Percentiles rank a stretch among this genome's conserved stretches.
These are phyloP conservation scores for Gallinago solitaria DNA, from an alignment of 2,797 vertebrate species.

Conservation along the genomic window DNA sequence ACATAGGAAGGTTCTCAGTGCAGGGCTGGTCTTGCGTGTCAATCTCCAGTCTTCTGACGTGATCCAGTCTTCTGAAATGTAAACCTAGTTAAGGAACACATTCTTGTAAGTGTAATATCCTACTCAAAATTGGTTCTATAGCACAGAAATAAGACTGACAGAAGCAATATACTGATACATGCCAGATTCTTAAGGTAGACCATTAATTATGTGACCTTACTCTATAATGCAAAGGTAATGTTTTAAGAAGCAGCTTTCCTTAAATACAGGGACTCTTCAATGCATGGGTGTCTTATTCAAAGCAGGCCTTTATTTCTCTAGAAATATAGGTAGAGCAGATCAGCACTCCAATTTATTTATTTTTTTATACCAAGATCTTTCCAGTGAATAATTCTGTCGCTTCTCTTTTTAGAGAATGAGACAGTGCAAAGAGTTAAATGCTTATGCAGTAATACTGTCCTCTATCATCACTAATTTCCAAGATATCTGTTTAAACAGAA, in stretches of 20 bases:
- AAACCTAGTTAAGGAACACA: background rate
- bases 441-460: background rate
- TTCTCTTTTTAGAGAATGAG: background rate
- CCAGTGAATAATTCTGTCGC: background rate
- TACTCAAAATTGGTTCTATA: background rate
- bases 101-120: background rate
- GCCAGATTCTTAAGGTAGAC: background rate
- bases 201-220: background rate
- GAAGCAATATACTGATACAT: background rate
- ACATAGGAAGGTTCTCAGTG: background rate
- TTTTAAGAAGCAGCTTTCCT: background rate
- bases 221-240: background rate
- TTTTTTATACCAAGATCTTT: background rate
- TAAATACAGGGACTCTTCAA: background rate
- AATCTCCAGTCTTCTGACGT: background rate
- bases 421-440: background rate
- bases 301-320: background rate
- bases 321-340: background rate
- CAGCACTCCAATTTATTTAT: background rate
- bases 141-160: background rate
- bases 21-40: background rate
- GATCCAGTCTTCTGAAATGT: background rate
- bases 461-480: background rate
- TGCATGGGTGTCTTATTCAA: background rate
- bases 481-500: slow-evolving; percentile 44